Conservation (phyloP, 2,888 invertebrate genomes). For the Patella caerulea region DNA sequence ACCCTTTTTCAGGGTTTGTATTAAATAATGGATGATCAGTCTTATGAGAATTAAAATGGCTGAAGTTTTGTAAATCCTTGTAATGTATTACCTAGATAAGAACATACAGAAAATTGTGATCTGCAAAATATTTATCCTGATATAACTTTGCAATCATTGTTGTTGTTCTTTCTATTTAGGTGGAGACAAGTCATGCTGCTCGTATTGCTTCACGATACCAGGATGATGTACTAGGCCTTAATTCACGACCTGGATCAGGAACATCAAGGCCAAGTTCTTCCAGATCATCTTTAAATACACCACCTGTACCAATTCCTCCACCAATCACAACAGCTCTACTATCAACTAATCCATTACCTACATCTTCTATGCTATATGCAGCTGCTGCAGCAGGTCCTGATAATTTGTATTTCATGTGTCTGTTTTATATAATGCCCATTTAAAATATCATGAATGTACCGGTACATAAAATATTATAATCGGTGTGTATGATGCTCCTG, state of each 20-base stretch:
- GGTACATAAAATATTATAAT: too few species aligned
- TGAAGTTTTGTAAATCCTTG: too few species aligned
- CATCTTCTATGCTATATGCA: slow-evolving; percentile 58
- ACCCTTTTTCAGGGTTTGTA: too few species aligned
- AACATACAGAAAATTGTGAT: too few species aligned
- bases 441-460: too few species aligned
- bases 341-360: slow-evolving; percentile 55
- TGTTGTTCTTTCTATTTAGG: slow-evolving; percentile 33
- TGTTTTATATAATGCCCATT: too few species aligned
- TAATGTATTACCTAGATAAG: too few species aligned
- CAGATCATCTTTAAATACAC: slow-evolving; percentile 28
- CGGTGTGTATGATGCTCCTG: too few species aligned
- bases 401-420: too few species aligned
- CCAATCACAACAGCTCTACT: slow-evolving; percentile 57
- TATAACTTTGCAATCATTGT: not conserved
- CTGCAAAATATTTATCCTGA: too few species aligned
- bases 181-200: slow-evolving; percentile 49
- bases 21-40: too few species aligned
- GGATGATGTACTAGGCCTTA: slow-evolving; percentile 50
- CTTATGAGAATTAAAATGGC: too few species aligned
- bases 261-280: slow-evolving; percentile 52
- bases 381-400: slow-evolving; percentile 62
- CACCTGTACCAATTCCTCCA: slow-evolving; percentile 57
- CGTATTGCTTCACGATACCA: slow-evolving; percentile 61
- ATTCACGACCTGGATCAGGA: slow-evolving; percentile 47